phyloP scores from a whole-genome alignment of 1,140 invertebrate species.

The Elymnias hypermnestra region DNA sequence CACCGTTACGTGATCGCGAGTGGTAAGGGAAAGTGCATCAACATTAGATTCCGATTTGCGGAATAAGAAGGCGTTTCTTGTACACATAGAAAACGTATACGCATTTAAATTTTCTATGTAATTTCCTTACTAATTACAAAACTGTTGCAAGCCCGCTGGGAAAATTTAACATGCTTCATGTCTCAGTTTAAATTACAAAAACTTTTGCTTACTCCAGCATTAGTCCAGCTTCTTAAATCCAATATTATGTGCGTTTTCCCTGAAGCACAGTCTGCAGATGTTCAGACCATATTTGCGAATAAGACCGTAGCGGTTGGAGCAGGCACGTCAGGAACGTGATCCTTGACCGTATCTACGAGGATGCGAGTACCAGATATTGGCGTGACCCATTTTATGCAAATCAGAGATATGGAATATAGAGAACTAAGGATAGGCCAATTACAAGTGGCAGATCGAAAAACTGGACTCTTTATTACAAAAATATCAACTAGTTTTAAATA shows the following conservation, averaged over 20 bases:
- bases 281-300: constrained; percentile 99
- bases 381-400: constrained; percentile 96
- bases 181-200: too few species aligned
- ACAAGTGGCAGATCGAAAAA: too few species aligned
- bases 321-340: constrained; percentile 96
- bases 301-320: constrained; percentile 96
- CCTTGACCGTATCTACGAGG: constrained; percentile 97
- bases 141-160: too few species aligned
- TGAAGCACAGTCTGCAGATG: constrained; percentile 99
- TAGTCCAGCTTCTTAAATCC: constrained; percentile 99
- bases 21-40: constrained; percentile 26
- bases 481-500: too few species aligned
- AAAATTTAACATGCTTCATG: too few species aligned
- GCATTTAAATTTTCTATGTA: too few species aligned
- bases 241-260: constrained; percentile 98
- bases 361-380: constrained; percentile 98
- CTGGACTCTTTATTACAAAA: too few species aligned
- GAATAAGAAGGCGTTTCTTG: constrained; percentile 1
- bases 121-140: too few species aligned
- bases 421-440: too few species aligned
- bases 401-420: too few species aligned
- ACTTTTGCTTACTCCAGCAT: too few species aligned
- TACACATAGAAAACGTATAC: background rate
- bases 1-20: constrained; percentile 39
- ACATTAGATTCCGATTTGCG: background rate